phyloP scores from a whole-genome alignment of 92 coral and sea anemone genomes.

The Metridium senile region DNA sequence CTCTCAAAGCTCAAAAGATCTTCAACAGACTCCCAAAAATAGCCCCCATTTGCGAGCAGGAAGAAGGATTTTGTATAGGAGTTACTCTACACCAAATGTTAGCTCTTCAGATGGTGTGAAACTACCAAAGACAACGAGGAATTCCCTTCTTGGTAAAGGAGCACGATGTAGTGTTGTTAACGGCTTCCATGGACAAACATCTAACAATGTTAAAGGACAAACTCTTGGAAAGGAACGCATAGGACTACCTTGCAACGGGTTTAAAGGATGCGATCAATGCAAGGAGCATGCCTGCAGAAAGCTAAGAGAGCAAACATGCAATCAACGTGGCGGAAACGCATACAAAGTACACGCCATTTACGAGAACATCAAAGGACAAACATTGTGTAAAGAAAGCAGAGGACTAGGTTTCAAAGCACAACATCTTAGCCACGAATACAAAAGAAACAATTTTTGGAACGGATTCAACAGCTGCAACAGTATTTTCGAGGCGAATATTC shows the following conservation, averaged over 20 bases:
- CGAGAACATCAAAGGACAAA: neutral
- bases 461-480: neutral
- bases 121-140: constrained; percentile 13
- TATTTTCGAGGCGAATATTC: neutral
- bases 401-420: neutral
- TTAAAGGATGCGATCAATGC: neutral
- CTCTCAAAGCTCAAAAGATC: constrained; percentile 25
- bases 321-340: neutral
- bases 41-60: constrained; percentile 6
- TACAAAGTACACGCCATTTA: no score
- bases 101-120: constrained; percentile 5
- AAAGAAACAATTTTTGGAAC: neutral
- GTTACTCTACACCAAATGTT: constrained; percentile 19
- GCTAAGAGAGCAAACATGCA: neutral
- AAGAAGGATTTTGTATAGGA: constrained; percentile 8
- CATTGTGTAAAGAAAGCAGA: neutral
- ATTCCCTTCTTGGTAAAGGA: neutral
- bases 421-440: neutral
- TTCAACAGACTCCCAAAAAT: neutral
- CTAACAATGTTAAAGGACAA: neutral
- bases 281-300: no score
- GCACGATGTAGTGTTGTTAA: neutral
- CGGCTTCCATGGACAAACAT: neutral
- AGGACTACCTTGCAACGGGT: neutral
- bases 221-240: neutral